Conservation (phyloP, 2,113 vertebrate species). For the Acanthisitta chloris region DNA sequence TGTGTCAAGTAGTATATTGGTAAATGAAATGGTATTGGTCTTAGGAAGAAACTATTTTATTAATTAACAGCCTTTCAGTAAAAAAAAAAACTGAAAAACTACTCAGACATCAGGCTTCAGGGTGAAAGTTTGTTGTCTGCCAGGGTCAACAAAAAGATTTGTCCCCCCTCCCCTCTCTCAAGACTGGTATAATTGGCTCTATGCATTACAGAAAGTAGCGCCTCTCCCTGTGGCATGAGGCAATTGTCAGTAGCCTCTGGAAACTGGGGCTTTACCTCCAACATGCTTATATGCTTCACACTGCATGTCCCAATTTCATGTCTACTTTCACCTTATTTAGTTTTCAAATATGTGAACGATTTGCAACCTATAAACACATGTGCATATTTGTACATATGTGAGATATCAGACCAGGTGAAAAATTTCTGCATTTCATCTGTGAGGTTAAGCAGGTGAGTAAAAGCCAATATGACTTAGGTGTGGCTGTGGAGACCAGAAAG, state of each 20-base stretch:
- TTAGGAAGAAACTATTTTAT: not conserved
- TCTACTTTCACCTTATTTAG: not conserved
- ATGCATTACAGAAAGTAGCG: not conserved
- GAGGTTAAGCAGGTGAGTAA: not conserved
- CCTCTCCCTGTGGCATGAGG: not conserved
- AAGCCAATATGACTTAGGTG: not conserved
- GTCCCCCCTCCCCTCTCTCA: not conserved
- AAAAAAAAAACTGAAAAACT: not conserved
- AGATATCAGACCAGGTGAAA: not conserved
- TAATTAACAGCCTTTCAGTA: not conserved
- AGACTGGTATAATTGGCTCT: not conserved
- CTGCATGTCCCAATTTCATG: rapidly evolving
- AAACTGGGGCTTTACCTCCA: not conserved
- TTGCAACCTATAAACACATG: not conserved
- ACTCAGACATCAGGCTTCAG: not conserved
- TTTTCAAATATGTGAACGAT: not conserved
- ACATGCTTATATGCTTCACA: rapidly evolving
- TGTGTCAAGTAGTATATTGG: not conserved
- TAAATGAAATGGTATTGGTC: not conserved
- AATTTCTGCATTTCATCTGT: not conserved
- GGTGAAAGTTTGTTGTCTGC: not conserved
- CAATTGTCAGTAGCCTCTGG: not conserved
- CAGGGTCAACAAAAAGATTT: not conserved
- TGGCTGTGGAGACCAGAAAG: not conserved
- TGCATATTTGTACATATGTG: rapidly evolving